phyloP scores from a whole-genome alignment of 1,140 invertebrate genomes.

The Andricus grossulariae region DNA sequence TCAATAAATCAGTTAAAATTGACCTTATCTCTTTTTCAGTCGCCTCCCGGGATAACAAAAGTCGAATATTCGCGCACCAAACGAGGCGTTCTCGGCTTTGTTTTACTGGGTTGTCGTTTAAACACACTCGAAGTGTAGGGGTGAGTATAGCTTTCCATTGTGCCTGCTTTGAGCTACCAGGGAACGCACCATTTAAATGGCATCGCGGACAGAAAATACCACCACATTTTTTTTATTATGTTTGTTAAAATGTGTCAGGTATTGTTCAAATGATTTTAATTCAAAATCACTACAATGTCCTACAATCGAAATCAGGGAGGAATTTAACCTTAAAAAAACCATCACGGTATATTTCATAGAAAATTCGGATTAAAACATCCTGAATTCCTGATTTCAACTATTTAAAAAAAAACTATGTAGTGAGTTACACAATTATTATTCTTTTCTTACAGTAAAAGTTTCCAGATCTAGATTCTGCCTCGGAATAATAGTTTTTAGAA shows the following conservation, averaged over 20 bases:
- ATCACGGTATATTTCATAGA: too few relatives aligned
- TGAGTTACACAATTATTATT: background rate
- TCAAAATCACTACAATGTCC: background rate
- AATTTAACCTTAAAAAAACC: background rate
- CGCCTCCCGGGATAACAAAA: slow-evolving; percentile 20
- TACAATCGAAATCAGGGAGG: background rate
- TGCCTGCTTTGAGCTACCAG: slow-evolving; percentile 24
- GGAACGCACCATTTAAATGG: slow-evolving; percentile 18
- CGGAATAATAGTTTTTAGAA: background rate
- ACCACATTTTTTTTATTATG: background rate
- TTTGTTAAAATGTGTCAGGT: slow-evolving; percentile 11
- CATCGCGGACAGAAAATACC: background rate
- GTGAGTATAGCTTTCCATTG: slow-evolving; percentile 17
- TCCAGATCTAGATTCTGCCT: background rate
- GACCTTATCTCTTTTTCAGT: slow-evolving; percentile 14
- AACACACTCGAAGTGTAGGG: slow-evolving; percentile 14
- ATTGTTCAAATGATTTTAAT: slow-evolving; percentile 1
- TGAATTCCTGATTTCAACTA: background rate
- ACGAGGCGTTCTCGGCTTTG: slow-evolving; percentile 22
- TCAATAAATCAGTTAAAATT: slow-evolving; percentile 17
- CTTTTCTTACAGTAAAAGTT: background rate
- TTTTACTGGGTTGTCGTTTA: slow-evolving; percentile 19
- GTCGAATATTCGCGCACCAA: slow-evolving; percentile 27
- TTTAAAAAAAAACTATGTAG: background rate
- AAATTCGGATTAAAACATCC: too few relatives aligned